phyloP scores from a whole-genome alignment of 23 tunicate species.

The Diplosoma virens region DNA sequence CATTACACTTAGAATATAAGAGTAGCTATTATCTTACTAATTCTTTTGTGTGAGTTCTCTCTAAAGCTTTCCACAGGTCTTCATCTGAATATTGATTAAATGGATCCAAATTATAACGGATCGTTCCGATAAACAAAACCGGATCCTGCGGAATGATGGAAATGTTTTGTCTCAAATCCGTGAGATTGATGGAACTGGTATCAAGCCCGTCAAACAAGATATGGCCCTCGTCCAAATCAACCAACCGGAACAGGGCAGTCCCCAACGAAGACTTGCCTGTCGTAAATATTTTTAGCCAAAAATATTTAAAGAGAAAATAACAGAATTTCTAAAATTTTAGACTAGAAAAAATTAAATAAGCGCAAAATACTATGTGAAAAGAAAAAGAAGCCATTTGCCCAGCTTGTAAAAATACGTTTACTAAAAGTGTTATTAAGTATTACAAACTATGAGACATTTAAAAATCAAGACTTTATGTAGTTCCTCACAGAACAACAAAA shows the following conservation, averaged over 20 bases:
- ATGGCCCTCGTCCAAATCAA: conserved; percentile 45
- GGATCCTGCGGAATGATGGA: conserved; percentile 97
- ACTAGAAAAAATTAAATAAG: too few species aligned
- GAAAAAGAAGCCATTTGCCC: too few species aligned
- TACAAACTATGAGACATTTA: too few species aligned
- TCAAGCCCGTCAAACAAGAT: conserved; percentile 62
- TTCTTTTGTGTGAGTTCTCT: conserved; percentile 76
- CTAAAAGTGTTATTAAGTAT: too few species aligned
- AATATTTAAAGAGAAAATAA: too few species aligned
- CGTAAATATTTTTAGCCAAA: not conserved
- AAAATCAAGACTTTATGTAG: too few species aligned
- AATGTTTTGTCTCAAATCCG: conserved; percentile 52
- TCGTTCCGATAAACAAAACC: conserved; percentile 77
- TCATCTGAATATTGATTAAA: conserved; percentile 77
- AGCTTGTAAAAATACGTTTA: too few species aligned
- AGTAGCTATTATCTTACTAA: conserved; percentile 42
- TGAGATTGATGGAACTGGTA: conserved; percentile 27
- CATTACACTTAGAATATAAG: too few species aligned
- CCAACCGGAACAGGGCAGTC: conserved; percentile 62
- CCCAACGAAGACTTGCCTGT: conserved; percentile 87
- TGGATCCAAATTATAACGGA: conserved; percentile 92
- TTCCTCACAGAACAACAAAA: too few species aligned
- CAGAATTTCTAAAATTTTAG: too few species aligned
- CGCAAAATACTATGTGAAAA: too few species aligned
- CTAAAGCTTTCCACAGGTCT: conserved; percentile 87